phyloP scores from a whole-genome alignment of 2,113 vertebrate genomes.

The Silurus meridionalis region DNA sequence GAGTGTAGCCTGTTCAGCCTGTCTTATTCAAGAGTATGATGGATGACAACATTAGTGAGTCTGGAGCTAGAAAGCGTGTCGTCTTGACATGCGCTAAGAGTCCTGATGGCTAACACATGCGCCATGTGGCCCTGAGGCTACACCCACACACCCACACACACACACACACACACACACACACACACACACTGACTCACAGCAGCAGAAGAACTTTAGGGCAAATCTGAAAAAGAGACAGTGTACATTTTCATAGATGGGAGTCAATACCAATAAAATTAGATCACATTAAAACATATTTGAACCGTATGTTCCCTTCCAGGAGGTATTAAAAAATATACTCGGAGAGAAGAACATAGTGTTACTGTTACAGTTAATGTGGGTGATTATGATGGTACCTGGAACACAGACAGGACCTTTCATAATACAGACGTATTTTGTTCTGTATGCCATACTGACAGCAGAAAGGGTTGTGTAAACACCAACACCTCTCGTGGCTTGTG shows the following conservation, averaged over 20 bases:
- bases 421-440: slow-evolving; percentile 30
- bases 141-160: slow-evolving; percentile 14
- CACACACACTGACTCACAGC: not conserved
- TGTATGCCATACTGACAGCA: slow-evolving; percentile 45
- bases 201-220: not conserved
- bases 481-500: slow-evolving; percentile 38
- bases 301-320: not conserved
- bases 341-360: not conserved
- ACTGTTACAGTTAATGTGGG: not conserved
- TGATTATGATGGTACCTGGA: not conserved
- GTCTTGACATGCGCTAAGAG: slow-evolving; percentile 54
- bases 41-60: slow-evolving; percentile 66
- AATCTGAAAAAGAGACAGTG: not conserved
- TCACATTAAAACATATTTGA: not conserved
- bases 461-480: slow-evolving; percentile 27
- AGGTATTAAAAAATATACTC: not conserved
- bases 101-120: slow-evolving; percentile 50
- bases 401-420: not conserved
- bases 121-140: slow-evolving; percentile 33
- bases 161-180: slow-evolving; percentile 8
- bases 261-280: slow-evolving; percentile 1
- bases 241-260: not conserved
- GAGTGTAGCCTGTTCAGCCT: slow-evolving; percentile 30
- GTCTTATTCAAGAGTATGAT: slow-evolving; percentile 69
- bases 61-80: slow-evolving; percentile 58